Evolutionary conservation across 35 echinoderm and acorn worm species (phyloP).

Genomic region (Heliocidaris erythrogramma): DNA sequence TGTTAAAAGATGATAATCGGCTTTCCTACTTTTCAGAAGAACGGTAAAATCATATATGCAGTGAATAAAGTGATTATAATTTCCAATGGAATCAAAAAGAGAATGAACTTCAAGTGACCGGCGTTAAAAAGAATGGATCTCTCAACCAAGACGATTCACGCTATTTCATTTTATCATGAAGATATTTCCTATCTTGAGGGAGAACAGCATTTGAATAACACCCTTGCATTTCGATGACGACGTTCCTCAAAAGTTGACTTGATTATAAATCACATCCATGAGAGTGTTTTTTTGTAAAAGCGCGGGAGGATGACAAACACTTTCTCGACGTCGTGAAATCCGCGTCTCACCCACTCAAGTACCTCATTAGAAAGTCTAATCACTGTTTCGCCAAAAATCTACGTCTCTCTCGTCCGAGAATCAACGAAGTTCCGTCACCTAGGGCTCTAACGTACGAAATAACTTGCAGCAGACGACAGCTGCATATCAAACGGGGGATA

Average conservation of each 20-base stretch:
- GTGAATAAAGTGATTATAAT: neutral
- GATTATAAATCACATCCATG: too few relatives aligned
- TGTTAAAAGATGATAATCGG: too few relatives aligned
- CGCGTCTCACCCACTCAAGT: neutral
- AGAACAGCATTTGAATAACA: neutral
- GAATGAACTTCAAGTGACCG: neutral
- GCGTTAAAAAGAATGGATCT: too few relatives aligned
- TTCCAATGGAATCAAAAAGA: neutral
- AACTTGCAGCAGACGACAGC: neutral
- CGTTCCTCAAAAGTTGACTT: neutral
- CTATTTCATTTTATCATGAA: neutral
- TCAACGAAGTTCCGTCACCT: neutral
- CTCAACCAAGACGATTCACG: neutral
- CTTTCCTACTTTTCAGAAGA: too few relatives aligned
- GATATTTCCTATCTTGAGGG: neutral
- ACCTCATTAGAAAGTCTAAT: neutral
- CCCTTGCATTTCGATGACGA: neutral
- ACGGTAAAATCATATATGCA: too few relatives aligned
- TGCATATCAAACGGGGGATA: neutral
- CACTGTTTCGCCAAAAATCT: neutral
- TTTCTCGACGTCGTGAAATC: neutral
- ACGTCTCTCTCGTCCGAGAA: neutral
- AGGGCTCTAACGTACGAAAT: neutral
- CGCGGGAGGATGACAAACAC: neutral
- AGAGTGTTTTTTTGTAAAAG: neutral